Percentiles rank a stretch among this genome's conserved stretches.
These are phyloP conservation scores for Polydesmus complanatus DNA, from an alignment of 2,888 invertebrate species.

Conservation along the genomic window DNA sequence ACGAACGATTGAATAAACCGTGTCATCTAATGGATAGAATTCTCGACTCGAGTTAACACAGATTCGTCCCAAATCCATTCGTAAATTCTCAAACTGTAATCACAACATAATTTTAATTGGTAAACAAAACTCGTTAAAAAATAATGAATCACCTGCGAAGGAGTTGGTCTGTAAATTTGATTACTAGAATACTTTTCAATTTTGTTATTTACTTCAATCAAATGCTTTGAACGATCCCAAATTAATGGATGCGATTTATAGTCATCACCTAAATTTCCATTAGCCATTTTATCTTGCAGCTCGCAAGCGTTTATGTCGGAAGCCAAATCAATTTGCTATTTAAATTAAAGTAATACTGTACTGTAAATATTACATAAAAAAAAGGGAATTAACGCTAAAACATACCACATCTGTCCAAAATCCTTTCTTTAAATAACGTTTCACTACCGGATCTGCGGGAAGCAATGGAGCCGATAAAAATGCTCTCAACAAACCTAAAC, in stretches of 20 bases:
- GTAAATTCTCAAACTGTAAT: constrained; percentile 32
- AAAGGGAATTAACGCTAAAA: constrained; percentile 10
- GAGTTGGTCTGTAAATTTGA: constrained; percentile 1
- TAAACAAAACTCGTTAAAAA: not conserved
- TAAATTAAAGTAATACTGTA: not conserved
- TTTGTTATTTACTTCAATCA: not conserved
- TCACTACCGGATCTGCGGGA: constrained; percentile 68
- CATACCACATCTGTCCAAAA: constrained; percentile 54
- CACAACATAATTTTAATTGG: not conserved
- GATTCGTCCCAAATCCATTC: constrained; percentile 17
- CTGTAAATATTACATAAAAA: not conserved
- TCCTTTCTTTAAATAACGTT: constrained; percentile 53
- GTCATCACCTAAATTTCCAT: not conserved
- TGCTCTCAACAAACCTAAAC: constrained; percentile 43
- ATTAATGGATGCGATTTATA: not conserved
- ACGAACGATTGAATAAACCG: constrained; percentile 15
- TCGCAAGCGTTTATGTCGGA: not conserved
- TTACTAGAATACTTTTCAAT: not conserved
- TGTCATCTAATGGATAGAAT: constrained; percentile 2
- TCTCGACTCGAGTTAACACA: not conserved
- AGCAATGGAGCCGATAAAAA: constrained; percentile 42
- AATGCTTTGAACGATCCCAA: not conserved
- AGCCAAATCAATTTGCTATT: not conserved
- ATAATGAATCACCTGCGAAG: constrained; percentile 2
- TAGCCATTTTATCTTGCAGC: not conserved